Evolutionary conservation across 2,113 vertebrate genomes (phyloP).

Genomic region (Nothoprocta perdicaria): DNA sequence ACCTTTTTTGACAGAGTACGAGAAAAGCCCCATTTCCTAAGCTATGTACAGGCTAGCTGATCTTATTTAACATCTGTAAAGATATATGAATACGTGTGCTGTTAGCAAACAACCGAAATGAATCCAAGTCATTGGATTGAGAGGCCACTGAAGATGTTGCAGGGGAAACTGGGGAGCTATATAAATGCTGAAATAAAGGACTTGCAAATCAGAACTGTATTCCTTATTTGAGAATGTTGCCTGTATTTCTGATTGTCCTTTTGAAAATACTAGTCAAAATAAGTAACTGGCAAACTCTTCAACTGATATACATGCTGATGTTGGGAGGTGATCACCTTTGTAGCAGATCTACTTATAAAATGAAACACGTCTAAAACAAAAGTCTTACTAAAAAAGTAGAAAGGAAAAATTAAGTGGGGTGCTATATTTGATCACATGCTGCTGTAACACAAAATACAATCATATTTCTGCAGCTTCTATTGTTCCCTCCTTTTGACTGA

Average conservation of each 20-base stretch:
- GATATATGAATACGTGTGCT: neutral
- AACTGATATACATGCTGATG: neutral
- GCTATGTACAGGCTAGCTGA: neutral
- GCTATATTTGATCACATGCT: neutral
- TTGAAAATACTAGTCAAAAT: neutral
- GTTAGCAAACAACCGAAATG: neutral
- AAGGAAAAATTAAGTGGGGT: neutral
- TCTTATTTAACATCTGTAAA: neutral
- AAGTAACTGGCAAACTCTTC: neutral
- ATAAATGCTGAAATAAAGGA: neutral
- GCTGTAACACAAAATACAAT: neutral
- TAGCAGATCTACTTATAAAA: neutral
- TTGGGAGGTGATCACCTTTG: neutral
- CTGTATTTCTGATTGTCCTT: neutral
- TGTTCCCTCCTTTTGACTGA: too few relatives aligned
- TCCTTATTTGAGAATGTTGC: rapidly evolving
- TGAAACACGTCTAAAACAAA: neutral
- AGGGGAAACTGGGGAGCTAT: neutral
- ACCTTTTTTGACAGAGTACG: neutral
- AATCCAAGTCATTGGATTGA: neutral
- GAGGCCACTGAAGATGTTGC: neutral
- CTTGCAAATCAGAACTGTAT: neutral
- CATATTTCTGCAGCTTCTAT: neutral
- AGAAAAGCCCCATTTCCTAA: neutral
- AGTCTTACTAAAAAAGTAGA: neutral